Base-by-base conservation (phyloP, 2,888 invertebrate genomes). In the Dynastes grantii region DNA sequence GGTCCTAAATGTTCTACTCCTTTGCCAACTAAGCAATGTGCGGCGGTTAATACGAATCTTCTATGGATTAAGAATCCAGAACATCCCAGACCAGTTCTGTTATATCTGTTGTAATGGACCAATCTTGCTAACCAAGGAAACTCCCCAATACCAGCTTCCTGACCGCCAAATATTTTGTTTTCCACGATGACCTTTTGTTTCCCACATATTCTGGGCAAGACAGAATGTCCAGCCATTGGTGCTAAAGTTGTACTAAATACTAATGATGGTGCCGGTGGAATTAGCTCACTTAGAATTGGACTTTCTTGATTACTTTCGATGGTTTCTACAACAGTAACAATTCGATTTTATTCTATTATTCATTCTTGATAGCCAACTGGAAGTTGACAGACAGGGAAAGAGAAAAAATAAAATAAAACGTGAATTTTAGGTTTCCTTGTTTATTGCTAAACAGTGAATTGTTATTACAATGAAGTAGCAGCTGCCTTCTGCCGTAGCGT, bases 91-190 rank as follows among this genome's bases (percentile, higher is more conserved):
- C 83, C 83, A 80, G 83, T 84, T 13, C 80, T 80, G 5, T 85
- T 86, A 77, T 84, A 78, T 37, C 80, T 81, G 49, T 84, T 85
- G 76, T 87, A 88, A 83, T 92, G 91, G 73, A 90, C 88, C 51
- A 92, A 85, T 16, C 91, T 85, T 0, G 87, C 89, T 84, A 91
- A 84, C 92, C 92, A 92, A 0, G 92, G 92, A 84, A 90, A 91
- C 81, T 92, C 90, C 64, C 90, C 91, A 16, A 92, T 83, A 0
- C 80, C 80, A 2, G 91, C 89, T 70, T 85, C 86, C 2, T 83
- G 84, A 4, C 90, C 90, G 13, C 89, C 90, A n/a, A 87, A 81
- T 78, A 90, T 88, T 67, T 87, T 83, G 11, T 82, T 81, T 3
- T 78, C 73, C 3, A 83, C n/a, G 4, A 79, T 32, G 13, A 82